Percentiles rank a stretch among this genome's conserved stretches.
Conservation (phyloP, 2,888 invertebrate species). For the Sthenelais limicola region DNA sequence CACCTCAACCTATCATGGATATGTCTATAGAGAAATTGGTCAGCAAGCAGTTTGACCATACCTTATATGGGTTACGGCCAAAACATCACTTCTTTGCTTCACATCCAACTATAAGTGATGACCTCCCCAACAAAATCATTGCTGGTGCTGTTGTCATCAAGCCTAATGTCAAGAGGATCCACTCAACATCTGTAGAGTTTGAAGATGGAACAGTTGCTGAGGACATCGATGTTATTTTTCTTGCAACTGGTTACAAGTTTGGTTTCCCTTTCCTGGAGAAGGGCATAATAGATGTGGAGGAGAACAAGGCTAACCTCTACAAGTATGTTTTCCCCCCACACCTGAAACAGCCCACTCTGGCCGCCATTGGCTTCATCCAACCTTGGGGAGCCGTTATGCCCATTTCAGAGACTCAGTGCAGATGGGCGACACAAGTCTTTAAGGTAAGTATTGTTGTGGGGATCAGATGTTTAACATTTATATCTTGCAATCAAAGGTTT, state of each 20-base stretch:
- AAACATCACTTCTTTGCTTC: constrained; percentile 59
- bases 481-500: no score
- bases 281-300: constrained; percentile 58
- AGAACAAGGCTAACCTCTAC: constrained; percentile 68
- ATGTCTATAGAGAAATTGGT: constrained; percentile 52
- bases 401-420: constrained; percentile 73
- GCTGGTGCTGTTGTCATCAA: constrained; percentile 64
- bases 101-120: constrained; percentile 72
- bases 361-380: constrained; percentile 72
- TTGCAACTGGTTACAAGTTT: constrained; percentile 64
- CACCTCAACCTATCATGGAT: no score
- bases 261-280: constrained; percentile 57
- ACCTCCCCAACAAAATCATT: constrained; percentile 65
- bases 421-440: constrained; percentile 70
- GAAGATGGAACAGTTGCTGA: constrained; percentile 64
- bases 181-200: no score
- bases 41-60: constrained; percentile 70
- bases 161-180: constrained; percentile 15
- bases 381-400: constrained; percentile 73
- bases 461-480: no score
- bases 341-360: constrained; percentile 66
- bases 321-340: constrained; percentile 72
- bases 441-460: no score
- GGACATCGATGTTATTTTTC: constrained; percentile 67
- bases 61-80: constrained; percentile 71